phyloP scores from a whole-genome alignment of 2,888 invertebrate genomes.

The Acronicta psi region DNA sequence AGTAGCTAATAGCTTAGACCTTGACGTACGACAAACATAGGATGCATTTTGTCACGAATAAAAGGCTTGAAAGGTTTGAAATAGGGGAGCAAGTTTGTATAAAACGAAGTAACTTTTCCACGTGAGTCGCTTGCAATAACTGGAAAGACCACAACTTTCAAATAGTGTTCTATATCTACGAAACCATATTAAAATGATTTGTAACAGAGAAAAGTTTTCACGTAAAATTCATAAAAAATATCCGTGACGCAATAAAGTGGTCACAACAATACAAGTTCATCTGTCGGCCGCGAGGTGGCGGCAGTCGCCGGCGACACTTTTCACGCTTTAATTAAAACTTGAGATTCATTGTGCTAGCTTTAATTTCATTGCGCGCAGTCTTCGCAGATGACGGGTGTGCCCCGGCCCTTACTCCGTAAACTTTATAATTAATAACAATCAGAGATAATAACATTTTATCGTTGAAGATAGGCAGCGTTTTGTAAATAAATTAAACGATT shows the following conservation, averaged over 20 bases:
- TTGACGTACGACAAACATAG: no score
- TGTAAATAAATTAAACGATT: constrained; percentile 37
- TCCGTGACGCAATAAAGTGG: constrained; percentile 44
- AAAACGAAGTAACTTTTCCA: no score
- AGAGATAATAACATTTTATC: constrained; percentile 47
- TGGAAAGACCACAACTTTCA: no score
- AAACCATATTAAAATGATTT: not conserved
- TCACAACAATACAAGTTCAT: constrained; percentile 48
- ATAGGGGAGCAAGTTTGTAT: no score
- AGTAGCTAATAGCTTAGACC: no score
- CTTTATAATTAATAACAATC: constrained; percentile 62
- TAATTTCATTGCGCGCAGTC: constrained; percentile 68
- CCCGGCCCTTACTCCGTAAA: constrained; percentile 45
- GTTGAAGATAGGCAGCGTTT: constrained; percentile 8
- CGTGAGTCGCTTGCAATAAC: no score
- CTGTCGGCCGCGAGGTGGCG: constrained; percentile 43
- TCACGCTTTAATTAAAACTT: constrained; percentile 79
- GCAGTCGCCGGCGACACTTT: constrained; percentile 61
- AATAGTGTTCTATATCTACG: not conserved
- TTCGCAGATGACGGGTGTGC: constrained; percentile 62
- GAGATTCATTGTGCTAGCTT: constrained; percentile 70
- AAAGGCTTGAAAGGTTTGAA: no score
- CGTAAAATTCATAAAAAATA: constrained; percentile 22
- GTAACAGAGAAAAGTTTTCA: constrained; percentile 5
- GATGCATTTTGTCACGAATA: no score